Evolutionary conservation across 2,113 vertebrate genomes (phyloP).

Genomic region (Fulica atra): DNA sequence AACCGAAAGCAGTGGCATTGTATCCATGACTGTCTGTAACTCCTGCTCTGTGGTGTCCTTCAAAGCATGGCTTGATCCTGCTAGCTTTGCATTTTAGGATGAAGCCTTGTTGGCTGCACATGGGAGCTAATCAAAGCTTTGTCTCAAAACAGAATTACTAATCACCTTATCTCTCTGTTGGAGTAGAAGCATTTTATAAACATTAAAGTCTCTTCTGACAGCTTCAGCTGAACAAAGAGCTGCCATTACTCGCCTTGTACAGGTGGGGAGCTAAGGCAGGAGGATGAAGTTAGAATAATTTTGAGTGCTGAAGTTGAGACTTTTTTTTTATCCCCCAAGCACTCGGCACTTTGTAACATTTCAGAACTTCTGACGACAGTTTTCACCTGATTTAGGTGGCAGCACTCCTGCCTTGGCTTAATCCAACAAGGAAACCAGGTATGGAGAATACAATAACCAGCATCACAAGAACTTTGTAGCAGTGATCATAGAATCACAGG

Average conservation of each 20-base stretch:
- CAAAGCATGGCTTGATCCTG: background rate
- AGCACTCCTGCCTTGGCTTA: background rate
- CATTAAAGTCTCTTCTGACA: background rate
- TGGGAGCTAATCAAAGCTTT: background rate
- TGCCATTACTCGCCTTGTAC: background rate
- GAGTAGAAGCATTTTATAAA: background rate
- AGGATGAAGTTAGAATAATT: background rate
- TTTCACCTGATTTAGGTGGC: background rate
- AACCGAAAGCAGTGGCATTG: background rate
- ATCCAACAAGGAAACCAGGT: background rate
- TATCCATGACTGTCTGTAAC: background rate
- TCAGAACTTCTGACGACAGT: background rate
- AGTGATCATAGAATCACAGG: background rate
- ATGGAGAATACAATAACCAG: background rate
- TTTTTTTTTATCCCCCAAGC: background rate
- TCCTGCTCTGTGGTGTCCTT: background rate
- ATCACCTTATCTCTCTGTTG: background rate
- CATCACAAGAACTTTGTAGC: background rate
- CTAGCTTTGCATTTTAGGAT: background rate
- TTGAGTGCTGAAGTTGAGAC: background rate
- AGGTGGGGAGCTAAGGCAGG: background rate
- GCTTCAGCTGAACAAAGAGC: background rate
- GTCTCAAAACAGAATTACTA: background rate
- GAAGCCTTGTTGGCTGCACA: background rate
- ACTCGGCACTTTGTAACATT: background rate